Conservation (phyloP, 2,888 invertebrate genomes). For the Gnatocerus cornutus region DNA sequence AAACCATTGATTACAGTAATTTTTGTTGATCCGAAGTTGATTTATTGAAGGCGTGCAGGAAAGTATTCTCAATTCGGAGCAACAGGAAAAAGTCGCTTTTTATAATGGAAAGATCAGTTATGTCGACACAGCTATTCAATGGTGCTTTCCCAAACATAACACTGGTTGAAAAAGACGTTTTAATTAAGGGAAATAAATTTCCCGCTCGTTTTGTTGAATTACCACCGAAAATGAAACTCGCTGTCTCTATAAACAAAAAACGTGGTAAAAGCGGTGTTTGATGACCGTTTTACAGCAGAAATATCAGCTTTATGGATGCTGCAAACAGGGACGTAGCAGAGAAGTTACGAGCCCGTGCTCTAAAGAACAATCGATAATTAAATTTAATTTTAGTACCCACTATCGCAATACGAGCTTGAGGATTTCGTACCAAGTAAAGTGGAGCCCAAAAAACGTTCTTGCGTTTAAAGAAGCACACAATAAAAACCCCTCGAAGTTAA, state of each 20-base stretch:
- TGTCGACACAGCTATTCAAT: no score
- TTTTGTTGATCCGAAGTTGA: constrained; percentile 30
- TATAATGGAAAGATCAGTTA: no score
- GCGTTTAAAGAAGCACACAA: no score
- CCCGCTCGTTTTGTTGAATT: neutral
- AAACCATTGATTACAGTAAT: constrained; percentile 39
- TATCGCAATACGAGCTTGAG: neutral
- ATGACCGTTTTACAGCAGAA: neutral
- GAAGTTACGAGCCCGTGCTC: no score
- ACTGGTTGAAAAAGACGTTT: constrained; percentile 18
- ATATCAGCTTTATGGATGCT: constrained; percentile 1
- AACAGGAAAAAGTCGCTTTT: constrained; percentile 11
- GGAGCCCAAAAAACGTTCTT: no score
- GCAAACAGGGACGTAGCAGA: no score
- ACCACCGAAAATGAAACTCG: neutral
- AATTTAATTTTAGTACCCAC: no score
- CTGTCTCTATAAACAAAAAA: constrained; percentile 5
- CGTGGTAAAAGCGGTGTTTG: neutral
- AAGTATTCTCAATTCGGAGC: neutral
- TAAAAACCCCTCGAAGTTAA: no score
- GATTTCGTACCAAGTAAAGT: neutral
- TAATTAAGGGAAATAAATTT: constrained; percentile 36
- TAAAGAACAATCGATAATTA: no score
- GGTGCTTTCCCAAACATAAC: constrained; percentile 12
- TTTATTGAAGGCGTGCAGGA: constrained; percentile 15